Percentiles rank a stretch among this genome's conserved stretches.
These are phyloP conservation scores for Callospermophilus lateralis DNA, from an alignment of 2,113 vertebrate genomes.

Conservation along the genomic window DNA sequence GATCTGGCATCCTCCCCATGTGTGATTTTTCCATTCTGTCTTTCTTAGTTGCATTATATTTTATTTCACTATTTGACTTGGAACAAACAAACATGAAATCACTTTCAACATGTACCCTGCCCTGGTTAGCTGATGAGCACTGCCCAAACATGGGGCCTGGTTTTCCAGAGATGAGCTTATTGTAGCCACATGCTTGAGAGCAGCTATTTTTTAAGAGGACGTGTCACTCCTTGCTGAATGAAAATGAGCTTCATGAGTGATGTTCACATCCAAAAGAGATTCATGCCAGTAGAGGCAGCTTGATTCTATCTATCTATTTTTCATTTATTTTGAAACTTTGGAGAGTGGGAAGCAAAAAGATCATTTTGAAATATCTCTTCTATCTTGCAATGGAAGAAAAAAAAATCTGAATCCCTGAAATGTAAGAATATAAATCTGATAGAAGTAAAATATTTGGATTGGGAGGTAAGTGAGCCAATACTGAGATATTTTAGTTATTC, in stretches of 20 bases:
- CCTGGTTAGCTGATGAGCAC: background rate
- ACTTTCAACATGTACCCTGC: constrained; percentile 41
- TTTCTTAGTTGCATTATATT: background rate
- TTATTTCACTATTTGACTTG: constrained; percentile 49
- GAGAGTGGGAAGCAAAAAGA: background rate
- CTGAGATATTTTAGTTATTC: background rate
- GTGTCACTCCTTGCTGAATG: background rate
- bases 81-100: constrained; percentile 1
- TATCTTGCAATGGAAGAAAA: background rate
- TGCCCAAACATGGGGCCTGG: constrained; percentile 46
- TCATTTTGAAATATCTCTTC: background rate
- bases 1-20: background rate
- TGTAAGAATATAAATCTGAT: background rate
- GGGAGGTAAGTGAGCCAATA: background rate
- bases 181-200: background rate
- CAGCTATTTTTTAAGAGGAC: constrained; percentile 1
- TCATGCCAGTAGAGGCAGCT: background rate
- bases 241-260: constrained; percentile 23
- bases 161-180: constrained; percentile 6
- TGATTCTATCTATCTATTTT: background rate
- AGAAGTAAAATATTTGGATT: constrained; percentile 33
- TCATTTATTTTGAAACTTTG: background rate
- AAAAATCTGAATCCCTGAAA: background rate
- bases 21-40: background rate
- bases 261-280: background rate